Evolutionary conservation across 2,888 invertebrate genomes (phyloP), one percentile per base, ranked within the genome.

Genomic region (Acrocyrtus sp.): DNA sequence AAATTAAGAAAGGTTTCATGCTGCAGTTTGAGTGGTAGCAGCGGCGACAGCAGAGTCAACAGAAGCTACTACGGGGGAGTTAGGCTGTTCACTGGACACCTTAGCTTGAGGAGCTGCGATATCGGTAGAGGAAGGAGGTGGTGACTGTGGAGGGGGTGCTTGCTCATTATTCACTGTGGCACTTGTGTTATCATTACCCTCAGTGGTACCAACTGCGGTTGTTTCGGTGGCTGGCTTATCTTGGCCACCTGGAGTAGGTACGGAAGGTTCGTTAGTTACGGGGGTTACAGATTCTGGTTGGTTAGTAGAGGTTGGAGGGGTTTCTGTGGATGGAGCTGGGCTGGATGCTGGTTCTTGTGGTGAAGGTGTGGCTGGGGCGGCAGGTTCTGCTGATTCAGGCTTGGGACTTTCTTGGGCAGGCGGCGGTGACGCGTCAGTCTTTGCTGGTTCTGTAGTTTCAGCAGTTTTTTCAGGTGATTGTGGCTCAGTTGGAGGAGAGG

Each of bases 291-390:
- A n/a, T 29, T 54, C 56, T 56, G 47, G 24, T 39, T 17, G 62
- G 50, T 34, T 61, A 50, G 54, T 43, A 22, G 57, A 21, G 57
- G n/a, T 24, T n/a, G 68, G 41, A 27, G 50, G 19, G 24, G 10
- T 17, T 17, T 57, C 51, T 47, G 58, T 21, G 22, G 6, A 12
- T 29, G 34, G 34, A 56, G 21, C 15, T 56, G 34, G 56, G 61
- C 39, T 51, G 61, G 61, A 10, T 41, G 45, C 34, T 63, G 24
- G 27, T 51, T 41, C 57, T 57, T 22, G 12, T 57, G 57, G 57
- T 22, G 57, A 21, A 10, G 57, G 22, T 12, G 57, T 26, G 3
- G 47, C 34, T 10, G 53, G 2, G 10, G 47, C 17, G 17, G 17
- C 27, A 24, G 8, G 24, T 24, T 50, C 24, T 15, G n/a, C 8